Percentiles rank a stretch among this genome's conserved stretches.
These are phyloP conservation scores for Mohoua ochrocephala DNA, from an alignment of 2,113 vertebrate species.

Conservation along the genomic window DNA sequence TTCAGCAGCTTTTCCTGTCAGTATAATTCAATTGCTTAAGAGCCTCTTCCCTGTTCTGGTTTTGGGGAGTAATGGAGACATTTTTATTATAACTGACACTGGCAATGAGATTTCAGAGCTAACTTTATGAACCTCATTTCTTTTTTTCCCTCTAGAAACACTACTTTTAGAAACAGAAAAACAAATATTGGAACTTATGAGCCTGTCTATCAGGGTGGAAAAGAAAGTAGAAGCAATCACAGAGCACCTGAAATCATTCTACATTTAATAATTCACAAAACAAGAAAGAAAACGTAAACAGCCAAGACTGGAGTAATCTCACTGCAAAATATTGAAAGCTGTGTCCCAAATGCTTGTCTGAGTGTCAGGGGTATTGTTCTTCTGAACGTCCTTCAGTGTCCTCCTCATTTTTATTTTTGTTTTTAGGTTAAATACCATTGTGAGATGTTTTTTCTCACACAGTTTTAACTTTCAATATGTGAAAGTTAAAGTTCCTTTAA, in stretches of 20 bases:
- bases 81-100: neutral
- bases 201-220: neutral
- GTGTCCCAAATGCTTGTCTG: neutral
- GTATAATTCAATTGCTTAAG: constrained; percentile 19
- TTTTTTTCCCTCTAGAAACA: neutral
- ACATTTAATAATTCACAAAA: neutral
- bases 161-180: neutral
- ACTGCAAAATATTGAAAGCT: neutral
- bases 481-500: neutral
- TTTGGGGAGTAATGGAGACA: neutral
- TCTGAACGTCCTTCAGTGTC: fast-evolving
- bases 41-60: neutral
- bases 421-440: neutral
- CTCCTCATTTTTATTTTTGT: neutral
- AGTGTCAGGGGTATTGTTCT: neutral
- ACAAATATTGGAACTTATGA: neutral
- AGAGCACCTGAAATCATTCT: neutral
- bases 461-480: neutral
- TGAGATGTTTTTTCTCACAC: neutral
- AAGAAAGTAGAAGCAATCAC: neutral
- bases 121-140: neutral
- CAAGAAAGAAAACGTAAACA: neutral
- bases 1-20: neutral
- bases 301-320: neutral
- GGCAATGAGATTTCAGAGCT: constrained; percentile 7